These are phyloP conservation scores for Eupithecia centaureata DNA, from an alignment of 2,888 invertebrate species.

Conservation along the genomic window DNA sequence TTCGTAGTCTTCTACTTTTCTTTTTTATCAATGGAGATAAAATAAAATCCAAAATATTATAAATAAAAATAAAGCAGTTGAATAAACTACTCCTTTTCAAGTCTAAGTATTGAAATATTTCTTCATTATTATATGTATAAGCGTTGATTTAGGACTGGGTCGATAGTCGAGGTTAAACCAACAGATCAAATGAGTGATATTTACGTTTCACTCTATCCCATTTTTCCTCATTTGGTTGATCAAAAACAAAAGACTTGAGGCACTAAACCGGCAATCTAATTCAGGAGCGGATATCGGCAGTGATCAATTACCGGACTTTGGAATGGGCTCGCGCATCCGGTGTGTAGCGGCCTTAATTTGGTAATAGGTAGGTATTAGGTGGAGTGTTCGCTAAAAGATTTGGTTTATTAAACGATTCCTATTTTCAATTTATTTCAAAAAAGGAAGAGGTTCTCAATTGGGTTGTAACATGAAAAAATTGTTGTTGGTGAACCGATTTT, in stretches of 20 bases:
- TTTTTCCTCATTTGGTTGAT: not conserved
- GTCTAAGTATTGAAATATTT: too few species aligned
- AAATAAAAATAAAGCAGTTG: too few species aligned
- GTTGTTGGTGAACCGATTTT: too few species aligned
- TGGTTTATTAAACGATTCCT: not conserved
- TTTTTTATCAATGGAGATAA: too few species aligned
- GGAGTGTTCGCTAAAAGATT: not conserved
- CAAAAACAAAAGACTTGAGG: not conserved
- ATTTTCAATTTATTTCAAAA: too few species aligned
- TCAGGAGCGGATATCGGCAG: not conserved
- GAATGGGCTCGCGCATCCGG: slow-evolving; percentile 5
- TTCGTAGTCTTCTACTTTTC: too few species aligned
- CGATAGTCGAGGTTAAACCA: not conserved
- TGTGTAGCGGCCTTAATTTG: slow-evolving; percentile 7
- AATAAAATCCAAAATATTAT: too few species aligned
- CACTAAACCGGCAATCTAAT: not conserved
- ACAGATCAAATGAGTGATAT: not conserved
- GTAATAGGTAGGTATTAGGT: not conserved
- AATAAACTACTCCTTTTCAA: too few species aligned
- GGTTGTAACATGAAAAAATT: too few species aligned
- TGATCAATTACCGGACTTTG: slow-evolving; percentile 5
- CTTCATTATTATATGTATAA: too few species aligned
- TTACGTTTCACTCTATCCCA: too few species aligned
- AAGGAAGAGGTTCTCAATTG: too few species aligned
- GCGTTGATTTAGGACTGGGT: not conserved